phyloP scores from a whole-genome alignment of 2,113 vertebrate species.

The Zapus hudsonius region DNA sequence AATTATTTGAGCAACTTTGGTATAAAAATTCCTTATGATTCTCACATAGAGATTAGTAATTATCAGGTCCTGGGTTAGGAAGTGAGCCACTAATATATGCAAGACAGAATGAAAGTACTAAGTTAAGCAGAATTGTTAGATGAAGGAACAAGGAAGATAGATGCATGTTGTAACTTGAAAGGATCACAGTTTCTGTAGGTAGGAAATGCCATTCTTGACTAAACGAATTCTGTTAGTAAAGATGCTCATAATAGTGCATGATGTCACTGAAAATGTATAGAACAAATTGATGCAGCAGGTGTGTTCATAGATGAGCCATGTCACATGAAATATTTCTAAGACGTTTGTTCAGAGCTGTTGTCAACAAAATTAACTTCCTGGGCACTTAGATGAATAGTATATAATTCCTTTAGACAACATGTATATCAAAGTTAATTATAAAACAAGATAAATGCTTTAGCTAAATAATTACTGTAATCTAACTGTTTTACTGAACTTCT shows the following conservation, averaged over 20 bases:
- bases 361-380: constrained; percentile 15
- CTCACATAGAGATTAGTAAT: background rate
- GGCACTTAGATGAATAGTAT: background rate
- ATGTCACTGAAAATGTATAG: background rate
- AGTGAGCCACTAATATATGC: background rate
- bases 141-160: background rate
- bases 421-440: background rate
- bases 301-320: background rate
- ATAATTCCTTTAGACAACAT: background rate
- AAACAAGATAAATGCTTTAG: background rate
- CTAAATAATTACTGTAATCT: constrained; percentile 30
- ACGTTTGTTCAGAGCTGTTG: background rate
- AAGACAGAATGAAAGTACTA: background rate
- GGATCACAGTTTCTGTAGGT: background rate
- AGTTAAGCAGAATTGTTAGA: background rate
- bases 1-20: background rate
- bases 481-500: background rate
- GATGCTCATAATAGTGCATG: background rate
- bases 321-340: background rate
- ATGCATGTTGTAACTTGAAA: background rate
- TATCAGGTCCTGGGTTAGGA: background rate
- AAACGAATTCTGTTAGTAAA: background rate
- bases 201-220: background rate
- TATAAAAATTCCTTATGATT: background rate
- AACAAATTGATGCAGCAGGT: background rate